These are phyloP conservation scores for Stenurella melanura DNA, from an alignment of 2,888 invertebrate species.

Conservation along the genomic window DNA sequence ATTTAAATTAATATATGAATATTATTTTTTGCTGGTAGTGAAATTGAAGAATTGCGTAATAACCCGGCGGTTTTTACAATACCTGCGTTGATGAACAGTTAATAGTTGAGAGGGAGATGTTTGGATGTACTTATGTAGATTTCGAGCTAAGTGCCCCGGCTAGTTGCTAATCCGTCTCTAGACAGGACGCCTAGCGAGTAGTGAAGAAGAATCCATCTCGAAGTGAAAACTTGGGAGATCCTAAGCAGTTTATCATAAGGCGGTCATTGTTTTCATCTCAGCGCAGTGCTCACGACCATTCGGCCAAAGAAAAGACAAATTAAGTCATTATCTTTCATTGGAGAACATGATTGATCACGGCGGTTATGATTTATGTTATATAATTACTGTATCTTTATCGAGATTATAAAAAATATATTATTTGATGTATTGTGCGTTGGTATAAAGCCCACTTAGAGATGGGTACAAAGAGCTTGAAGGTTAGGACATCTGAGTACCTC, in stretches of 20 bases:
- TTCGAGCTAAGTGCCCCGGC: constrained; percentile 3
- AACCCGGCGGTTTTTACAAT: too few relatives aligned
- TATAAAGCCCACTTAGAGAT: constrained; percentile 9
- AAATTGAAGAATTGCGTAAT: too few relatives aligned
- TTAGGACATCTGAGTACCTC: neutral
- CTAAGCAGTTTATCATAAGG: constrained; percentile 58
- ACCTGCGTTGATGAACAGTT: too few relatives aligned
- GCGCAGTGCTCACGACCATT: constrained; percentile 55
- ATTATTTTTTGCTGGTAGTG: too few relatives aligned
- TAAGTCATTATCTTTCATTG: constrained; percentile 68
- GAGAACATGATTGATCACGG: constrained; percentile 67
- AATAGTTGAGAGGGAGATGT: neutral
- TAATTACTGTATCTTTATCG: constrained; percentile 65
- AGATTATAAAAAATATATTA: constrained; percentile 43
- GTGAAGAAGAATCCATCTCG: constrained; percentile 47
- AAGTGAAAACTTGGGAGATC: constrained; percentile 57
- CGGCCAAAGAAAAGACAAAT: constrained; percentile 62
- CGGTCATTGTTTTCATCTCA: constrained; percentile 62
- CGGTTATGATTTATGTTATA: constrained; percentile 67
- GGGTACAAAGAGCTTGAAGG: neutral
- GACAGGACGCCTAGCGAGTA: constrained; percentile 31
- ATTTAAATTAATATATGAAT: too few relatives aligned
- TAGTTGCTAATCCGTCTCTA: constrained; percentile 16
- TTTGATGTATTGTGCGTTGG: constrained; percentile 27
- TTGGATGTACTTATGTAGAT: too few relatives aligned